Percentiles rank a stretch among this genome's conserved stretches.
phyloP scores from a whole-genome alignment of 2,797 vertebrate species.

The Sebastes steindachneri region DNA sequence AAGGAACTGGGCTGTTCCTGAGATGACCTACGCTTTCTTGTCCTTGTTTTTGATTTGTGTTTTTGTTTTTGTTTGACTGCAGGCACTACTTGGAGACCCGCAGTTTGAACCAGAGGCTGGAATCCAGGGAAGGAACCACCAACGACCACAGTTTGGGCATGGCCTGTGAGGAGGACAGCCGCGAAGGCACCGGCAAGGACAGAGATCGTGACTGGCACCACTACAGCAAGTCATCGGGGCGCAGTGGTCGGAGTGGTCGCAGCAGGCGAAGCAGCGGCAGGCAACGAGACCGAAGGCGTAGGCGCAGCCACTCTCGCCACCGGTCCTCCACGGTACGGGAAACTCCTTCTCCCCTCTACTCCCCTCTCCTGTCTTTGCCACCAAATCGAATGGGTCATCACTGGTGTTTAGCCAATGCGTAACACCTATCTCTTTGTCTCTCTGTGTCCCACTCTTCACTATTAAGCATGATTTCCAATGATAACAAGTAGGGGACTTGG shows the following conservation, averaged over 20 bases:
- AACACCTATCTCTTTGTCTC: slow-evolving; percentile 56
- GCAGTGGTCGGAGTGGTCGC: slow-evolving; percentile 87
- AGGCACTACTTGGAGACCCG: slow-evolving; percentile 92
- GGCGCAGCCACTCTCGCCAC: slow-evolving; percentile 82
- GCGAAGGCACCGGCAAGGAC: slow-evolving; percentile 56
- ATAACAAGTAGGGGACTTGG: slow-evolving; percentile 43
- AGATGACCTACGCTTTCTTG: neutral
- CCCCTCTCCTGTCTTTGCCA: slow-evolving; percentile 44
- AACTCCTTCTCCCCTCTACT: slow-evolving; percentile 9
- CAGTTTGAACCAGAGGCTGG: slow-evolving; percentile 87
- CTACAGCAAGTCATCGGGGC: slow-evolving; percentile 95
- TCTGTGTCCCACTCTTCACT: slow-evolving; percentile 54
- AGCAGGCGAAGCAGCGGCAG: slow-evolving; percentile 80
- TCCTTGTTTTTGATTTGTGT: slow-evolving; percentile 19
- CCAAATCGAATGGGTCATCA: slow-evolving; percentile 58
- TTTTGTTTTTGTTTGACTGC: slow-evolving; percentile 19
- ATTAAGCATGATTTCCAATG: slow-evolving; percentile 61
- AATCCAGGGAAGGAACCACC: slow-evolving; percentile 80
- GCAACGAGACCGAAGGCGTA: slow-evolving; percentile 75
- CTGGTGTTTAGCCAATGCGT: slow-evolving; percentile 66
- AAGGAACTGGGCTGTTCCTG: neutral
- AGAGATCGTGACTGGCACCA: slow-evolving; percentile 89
- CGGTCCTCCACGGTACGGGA: slow-evolving; percentile 91
- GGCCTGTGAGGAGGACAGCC: slow-evolving; percentile 81
- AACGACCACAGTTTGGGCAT: slow-evolving; percentile 81